Percentiles rank a stretch among this genome's conserved stretches.
phyloP scores from a whole-genome alignment of 2,888 invertebrate species.

The Melanchra persicariae region DNA sequence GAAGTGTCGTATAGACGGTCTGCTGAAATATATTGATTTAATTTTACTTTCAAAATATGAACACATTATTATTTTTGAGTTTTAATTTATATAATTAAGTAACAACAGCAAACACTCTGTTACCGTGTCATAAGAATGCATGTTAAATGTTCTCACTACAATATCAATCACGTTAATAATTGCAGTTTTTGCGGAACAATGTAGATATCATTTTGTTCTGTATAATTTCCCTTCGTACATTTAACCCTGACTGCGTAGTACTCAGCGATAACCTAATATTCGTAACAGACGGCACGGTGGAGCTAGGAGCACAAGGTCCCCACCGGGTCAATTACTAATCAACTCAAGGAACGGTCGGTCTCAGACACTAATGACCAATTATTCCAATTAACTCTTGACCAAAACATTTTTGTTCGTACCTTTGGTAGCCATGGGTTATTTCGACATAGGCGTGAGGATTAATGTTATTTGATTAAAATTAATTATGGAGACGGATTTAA shows the following conservation, averaged over 20 bases:
- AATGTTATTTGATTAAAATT: slow-evolving; percentile 13
- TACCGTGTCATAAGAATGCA: background rate
- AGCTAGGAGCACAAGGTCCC: slow-evolving; percentile 76
- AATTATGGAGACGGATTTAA: slow-evolving; percentile 5
- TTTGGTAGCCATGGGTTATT: slow-evolving; percentile 52
- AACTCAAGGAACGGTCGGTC: slow-evolving; percentile 81
- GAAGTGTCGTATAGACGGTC: background rate
- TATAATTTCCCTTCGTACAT: slow-evolving; percentile 23
- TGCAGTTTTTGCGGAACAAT: slow-evolving; percentile 6
- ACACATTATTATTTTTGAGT: background rate
- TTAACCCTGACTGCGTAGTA: slow-evolving; percentile 54
- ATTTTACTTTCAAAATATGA: background rate
- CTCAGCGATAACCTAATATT: slow-evolving; percentile 67
- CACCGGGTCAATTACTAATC: slow-evolving; percentile 87
- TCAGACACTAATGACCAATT: slow-evolving; percentile 86
- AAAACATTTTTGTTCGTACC: slow-evolving; percentile 80
- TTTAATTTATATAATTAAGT: background rate
- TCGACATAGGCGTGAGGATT: slow-evolving; percentile 17
- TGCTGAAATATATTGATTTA: slow-evolving; percentile 3
- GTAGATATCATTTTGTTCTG: slow-evolving; percentile 3
- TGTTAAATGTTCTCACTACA: background rate
- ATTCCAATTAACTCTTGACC: slow-evolving; percentile 85
- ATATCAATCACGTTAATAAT: background rate
- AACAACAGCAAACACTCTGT: background rate
- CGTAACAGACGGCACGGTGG: slow-evolving; percentile 62